Base-by-base conservation (phyloP, 2,888 invertebrate species). In the Yponomeuta sedellus region DNA sequence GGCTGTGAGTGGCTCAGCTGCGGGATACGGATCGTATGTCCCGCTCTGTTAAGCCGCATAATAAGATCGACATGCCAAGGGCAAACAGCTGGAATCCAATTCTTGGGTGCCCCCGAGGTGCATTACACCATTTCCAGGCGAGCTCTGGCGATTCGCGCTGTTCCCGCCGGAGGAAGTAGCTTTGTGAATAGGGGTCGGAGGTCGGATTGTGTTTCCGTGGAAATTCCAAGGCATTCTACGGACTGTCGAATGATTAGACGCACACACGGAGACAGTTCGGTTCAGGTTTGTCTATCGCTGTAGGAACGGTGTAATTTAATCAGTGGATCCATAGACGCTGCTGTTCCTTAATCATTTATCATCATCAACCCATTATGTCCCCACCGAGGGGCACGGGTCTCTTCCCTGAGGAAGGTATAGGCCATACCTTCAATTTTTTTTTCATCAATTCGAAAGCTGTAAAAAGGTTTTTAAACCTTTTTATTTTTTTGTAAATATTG, bases 1-100 rank as follows among this genome's bases (percentile, higher is more conserved):
- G 44, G 44, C 3, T 52, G 44, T 25, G 59, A 25, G 25, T 25
- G 22, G 59, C 25, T 59, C 22, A 59, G 25, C 22, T 6, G 59
- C 20, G 8, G 11, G 25, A 12, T 12, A 22, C 22, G 11, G 59
- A 62, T 28, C 12, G 59, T 67, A 68, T 67, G 75, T 73, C 70
- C 68, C 74, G 81, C 76, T 79, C 78, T 80, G 77, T 73, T 81
- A 75, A 78, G 66, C 71, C 68, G 64, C 66, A 72, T 74, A 77
- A 76, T 73, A 72, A 70, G 75, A 79, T 81, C 73, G 76, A 75
- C 74, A 69, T 68, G 68, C 74, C 82, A 81, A 81, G 81, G 81
- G 76, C 81, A 72, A 52, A 64, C 67, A 70, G 78, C 77, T 79
- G 12, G 11, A 20, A 6, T 12, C 59, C 20, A 10, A 20, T 59